These are phyloP conservation scores for Scaptomyza reducta DNA, from an alignment of 2,888 invertebrate species.

Conservation along the genomic window DNA sequence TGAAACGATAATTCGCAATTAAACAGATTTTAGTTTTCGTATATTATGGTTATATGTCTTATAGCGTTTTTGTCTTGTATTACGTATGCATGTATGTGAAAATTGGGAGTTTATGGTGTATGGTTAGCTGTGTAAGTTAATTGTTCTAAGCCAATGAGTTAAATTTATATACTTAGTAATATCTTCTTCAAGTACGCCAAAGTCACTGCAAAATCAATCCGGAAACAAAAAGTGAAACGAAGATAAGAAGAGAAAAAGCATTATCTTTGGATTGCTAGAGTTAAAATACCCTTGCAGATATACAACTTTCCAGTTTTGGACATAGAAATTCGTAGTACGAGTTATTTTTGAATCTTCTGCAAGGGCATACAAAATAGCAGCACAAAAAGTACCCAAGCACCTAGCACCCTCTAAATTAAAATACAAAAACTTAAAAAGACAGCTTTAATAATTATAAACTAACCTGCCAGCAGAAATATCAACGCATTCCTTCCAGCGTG, in stretches of 20 bases:
- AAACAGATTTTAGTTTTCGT: neutral
- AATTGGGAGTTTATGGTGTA: neutral
- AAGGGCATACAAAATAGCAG: constrained; percentile 10
- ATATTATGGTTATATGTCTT: neutral
- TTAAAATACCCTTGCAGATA: too few relatives aligned
- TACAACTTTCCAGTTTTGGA: too few relatives aligned
- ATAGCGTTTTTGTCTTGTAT: neutral
- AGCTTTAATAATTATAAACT: constrained; percentile 26
- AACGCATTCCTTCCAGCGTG: constrained; percentile 96
- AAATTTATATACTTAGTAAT: constrained; percentile 68
- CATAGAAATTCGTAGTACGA: too few relatives aligned
- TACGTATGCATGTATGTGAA: constrained; percentile 2
- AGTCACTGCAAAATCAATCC: constrained; percentile 75
- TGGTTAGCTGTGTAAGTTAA: constrained; percentile 6
- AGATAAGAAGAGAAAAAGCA: constrained; percentile 3
- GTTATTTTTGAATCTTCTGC: too few relatives aligned
- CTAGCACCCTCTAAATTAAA: constrained; percentile 1
- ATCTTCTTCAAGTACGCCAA: constrained; percentile 70
- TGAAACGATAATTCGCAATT: neutral
- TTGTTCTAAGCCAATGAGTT: constrained; percentile 12
- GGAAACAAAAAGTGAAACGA: constrained; percentile 37
- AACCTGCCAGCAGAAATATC: constrained; percentile 91
- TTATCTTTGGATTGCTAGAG: constrained; percentile 1
- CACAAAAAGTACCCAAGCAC: neutral
- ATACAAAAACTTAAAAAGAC: constrained; percentile 4